Base-by-base conservation (phyloP, 2,888 invertebrate species). In the Plagodis pulveraria region DNA sequence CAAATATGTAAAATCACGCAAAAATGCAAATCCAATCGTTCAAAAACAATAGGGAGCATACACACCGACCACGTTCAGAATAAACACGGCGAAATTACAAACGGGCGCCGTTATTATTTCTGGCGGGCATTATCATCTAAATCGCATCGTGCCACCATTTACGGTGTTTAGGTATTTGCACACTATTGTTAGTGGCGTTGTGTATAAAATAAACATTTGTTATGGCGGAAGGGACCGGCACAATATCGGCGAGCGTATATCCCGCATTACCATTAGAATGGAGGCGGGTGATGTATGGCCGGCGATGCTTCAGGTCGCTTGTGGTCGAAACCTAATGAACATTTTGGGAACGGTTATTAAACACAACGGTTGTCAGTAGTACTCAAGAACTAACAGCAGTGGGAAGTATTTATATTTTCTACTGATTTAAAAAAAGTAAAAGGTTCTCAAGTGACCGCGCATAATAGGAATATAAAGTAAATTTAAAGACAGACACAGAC, bases 151-250 rank as follows among this genome's bases (percentile, higher is more conserved):
- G 80, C 80, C 81, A 73, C 86, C 89, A 86, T 87, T 88, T 86
- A 88, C 84, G 84, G 81, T 87, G 91, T 90, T 89, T 91, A 91
- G 92, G 92, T 92, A 89, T 92, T 91, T 91, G 88, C 91, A 80
- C 86, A 92, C 92, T 92, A 92, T 92, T 92, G 92, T 92, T 90
- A 91, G 90, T 90, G 89, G 87, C 89, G 88, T 83, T 91, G 91
- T 90, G 92, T 91, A 92, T 92, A 92, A 92, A 91, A 92, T 91
- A 91, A 91, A 92, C 92, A 92, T 92, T 92, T 91, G 91, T 92
- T 92, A 91, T 85, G 81, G 85, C 81, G 77, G 80, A 80, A 83
- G 84, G 87, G 85, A 79, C 80, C 83, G 83, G 73, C 82, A 88
- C 89, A 90, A 90, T 91, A 90, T 89, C 87, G 85, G 83, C 66